phyloP scores from a whole-genome alignment of 2,888 invertebrate genomes.

The Epistrophella euchroma region DNA sequence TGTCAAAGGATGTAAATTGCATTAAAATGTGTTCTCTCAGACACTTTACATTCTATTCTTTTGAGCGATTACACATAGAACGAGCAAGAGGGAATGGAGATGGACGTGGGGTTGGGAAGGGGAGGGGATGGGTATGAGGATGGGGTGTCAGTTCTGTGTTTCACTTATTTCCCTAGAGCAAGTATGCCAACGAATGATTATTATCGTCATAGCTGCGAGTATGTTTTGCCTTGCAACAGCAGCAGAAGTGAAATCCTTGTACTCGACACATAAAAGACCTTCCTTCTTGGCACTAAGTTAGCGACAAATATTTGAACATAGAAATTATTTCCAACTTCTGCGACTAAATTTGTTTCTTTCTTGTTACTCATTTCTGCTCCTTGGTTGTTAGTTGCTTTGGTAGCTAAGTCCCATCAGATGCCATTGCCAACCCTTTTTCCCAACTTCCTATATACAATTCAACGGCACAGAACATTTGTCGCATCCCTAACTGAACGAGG shows the following conservation, averaged over 20 bases:
- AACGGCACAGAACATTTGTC: neutral
- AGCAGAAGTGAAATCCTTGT: conserved; percentile 6
- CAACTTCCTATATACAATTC: neutral
- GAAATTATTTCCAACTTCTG: conserved; percentile 69
- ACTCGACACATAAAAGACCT: conserved; percentile 54
- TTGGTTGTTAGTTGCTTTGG: neutral
- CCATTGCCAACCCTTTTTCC: conserved; percentile 11
- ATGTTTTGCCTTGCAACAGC: conserved; percentile 34
- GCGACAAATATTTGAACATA: conserved; percentile 71
- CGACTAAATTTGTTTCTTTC: conserved; percentile 62
- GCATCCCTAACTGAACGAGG: neutral
- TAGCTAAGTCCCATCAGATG: conserved; percentile 9
- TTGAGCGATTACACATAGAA: conserved; percentile 61
- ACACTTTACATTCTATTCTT: conserved; percentile 61
- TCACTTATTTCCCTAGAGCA: conserved; percentile 15
- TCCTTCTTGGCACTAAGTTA: conserved; percentile 45
- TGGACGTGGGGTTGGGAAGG: neutral
- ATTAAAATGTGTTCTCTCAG: conserved; percentile 62
- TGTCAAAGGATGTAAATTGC: conserved; percentile 67
- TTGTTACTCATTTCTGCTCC: conserved; percentile 4
- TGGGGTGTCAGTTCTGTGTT: conserved; percentile 33
- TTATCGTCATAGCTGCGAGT: conserved; percentile 41
- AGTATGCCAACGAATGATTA: conserved; percentile 46
- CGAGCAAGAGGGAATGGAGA: neutral
- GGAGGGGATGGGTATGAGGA: neutral